phyloP scores from a whole-genome alignment of 2,888 invertebrate genomes.

The Sericinus montela region DNA sequence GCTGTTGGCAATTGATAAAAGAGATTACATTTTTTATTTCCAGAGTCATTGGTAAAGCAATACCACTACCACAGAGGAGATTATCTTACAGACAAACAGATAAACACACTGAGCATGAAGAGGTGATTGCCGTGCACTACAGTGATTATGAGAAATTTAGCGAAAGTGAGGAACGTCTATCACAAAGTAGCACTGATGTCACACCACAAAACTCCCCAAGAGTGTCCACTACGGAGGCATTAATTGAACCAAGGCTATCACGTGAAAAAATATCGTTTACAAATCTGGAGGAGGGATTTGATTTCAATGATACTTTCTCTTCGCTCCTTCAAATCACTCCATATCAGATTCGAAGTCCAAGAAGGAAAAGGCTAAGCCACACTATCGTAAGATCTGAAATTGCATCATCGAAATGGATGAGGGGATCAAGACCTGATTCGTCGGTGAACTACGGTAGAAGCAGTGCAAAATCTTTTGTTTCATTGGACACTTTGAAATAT shows the following conservation, averaged over 20 bases:
- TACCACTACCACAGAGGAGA: constrained; percentile 53
- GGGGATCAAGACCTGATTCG: constrained; percentile 60
- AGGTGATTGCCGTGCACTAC: constrained; percentile 67
- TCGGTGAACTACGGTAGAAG: constrained; percentile 63
- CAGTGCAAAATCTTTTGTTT: constrained; percentile 71
- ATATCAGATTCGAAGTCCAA: constrained; percentile 59
- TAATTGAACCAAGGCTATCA: constrained; percentile 40
- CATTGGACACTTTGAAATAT: constrained; percentile 59
- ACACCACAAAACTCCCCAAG: constrained; percentile 70
- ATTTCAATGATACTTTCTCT: constrained; percentile 57
- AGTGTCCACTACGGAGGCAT: constrained; percentile 42
- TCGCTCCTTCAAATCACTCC: constrained; percentile 70
- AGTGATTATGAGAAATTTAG: constrained; percentile 65
- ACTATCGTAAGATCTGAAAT: constrained; percentile 67
- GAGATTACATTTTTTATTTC: constrained; percentile 26
- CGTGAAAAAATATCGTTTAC: constrained; percentile 36
- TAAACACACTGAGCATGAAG: constrained; percentile 63
- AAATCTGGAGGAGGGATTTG: constrained; percentile 41
- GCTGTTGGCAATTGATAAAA: no score
- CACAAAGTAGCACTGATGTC: constrained; percentile 66
- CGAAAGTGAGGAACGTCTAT: constrained; percentile 65
- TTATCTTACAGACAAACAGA: constrained; percentile 49
- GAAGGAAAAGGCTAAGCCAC: constrained; percentile 54
- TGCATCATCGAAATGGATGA: constrained; percentile 72
- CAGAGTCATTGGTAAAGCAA: constrained; percentile 64